Evolutionary conservation across 2,113 vertebrate species (phyloP), one percentile per base, ranked within the genome.

Genomic region (Ploceus nigricollis): DNA sequence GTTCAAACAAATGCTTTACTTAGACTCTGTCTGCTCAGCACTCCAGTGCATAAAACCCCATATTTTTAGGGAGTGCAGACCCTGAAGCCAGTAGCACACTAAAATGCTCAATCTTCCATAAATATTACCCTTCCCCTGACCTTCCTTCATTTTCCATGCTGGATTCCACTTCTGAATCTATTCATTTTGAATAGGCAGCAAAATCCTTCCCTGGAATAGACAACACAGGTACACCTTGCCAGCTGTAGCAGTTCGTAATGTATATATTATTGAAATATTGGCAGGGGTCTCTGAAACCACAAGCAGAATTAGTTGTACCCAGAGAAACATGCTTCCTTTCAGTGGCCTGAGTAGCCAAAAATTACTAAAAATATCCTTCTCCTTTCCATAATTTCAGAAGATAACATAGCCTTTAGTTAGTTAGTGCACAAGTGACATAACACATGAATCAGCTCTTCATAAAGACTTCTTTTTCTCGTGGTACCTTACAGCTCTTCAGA

Each of bases 131-230:
- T 97, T 94, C 92, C 87, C 56, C 20, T 97, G 97, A 96, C 94
- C 97, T 96, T 95, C 94, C 92, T 96, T 97, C 88, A 96, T 97
- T 97, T 97, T 97, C 97, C 97, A 94, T 97, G 92, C 94, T 95
- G 97, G 84, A 95, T 96, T 96, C 97, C 92, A 96, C 92, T 96
- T 94, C 94, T 94, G 87, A 93, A 94, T 97, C 92, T 95, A 93
- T 96, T 97, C 56, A 94, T 96, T 97, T 90, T 91, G 93, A 96
- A 95, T 64, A 95, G 93, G 96, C 95, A 97, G 92, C 90, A 94
- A 96, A 97, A 96, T 96, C 80, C 75, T 89, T 90, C 87, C 58
- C 51, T 97, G 95, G 96, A 97, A 94, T 77, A 92, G 86, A 88
- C 93, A 93, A 71, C 75, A 63, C 47, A 27, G 76, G 69, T 89